Conservation (phyloP, 35 echinoderm and acorn worm species). For the Stichopus chloronotus region DNA sequence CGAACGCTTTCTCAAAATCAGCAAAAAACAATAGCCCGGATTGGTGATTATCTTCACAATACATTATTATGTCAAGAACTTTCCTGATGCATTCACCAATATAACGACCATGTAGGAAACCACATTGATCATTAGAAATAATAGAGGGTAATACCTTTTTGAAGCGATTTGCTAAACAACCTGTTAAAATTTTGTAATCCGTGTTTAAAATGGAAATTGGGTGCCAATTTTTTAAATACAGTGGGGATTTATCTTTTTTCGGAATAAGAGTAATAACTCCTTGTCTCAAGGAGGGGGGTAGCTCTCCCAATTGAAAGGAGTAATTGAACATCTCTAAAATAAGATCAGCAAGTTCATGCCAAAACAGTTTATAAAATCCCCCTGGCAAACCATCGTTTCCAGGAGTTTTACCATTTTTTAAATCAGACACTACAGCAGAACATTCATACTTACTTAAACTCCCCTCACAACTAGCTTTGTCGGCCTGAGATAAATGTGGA, state of each 20-base stretch:
- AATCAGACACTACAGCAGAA: conserved; percentile 8
- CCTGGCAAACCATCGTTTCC: conserved; percentile 1
- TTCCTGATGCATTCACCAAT: neutral
- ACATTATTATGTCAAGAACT: neutral
- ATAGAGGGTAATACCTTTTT: conserved; percentile 20
- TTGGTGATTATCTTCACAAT: conserved; percentile 18
- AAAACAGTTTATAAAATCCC: conserved; percentile 21
- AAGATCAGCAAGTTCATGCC: conserved; percentile 2
- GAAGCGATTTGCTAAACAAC: conserved; percentile 13
- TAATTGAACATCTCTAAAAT: conserved; percentile 17
- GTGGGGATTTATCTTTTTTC: conserved; percentile 16
- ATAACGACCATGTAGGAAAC: neutral
- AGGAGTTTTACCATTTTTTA: conserved; percentile 41
- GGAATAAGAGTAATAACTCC: conserved; percentile 35
- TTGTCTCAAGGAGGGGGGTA: conserved; percentile 14
- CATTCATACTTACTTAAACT: neutral
- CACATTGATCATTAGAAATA: conserved; percentile 21
- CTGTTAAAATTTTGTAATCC: conserved; percentile 14
- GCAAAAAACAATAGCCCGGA: too few species aligned
- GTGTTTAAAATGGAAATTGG: neutral
- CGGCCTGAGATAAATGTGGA: conserved; percentile 25
- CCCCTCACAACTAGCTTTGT: conserved; percentile 12
- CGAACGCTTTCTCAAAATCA: too few species aligned
- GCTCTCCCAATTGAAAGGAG: conserved; percentile 5
- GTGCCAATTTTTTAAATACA: conserved; percentile 9